These are phyloP conservation scores for Ochotona curzoniae DNA, from an alignment of 2,113 vertebrate genomes.

Conservation along the genomic window DNA sequence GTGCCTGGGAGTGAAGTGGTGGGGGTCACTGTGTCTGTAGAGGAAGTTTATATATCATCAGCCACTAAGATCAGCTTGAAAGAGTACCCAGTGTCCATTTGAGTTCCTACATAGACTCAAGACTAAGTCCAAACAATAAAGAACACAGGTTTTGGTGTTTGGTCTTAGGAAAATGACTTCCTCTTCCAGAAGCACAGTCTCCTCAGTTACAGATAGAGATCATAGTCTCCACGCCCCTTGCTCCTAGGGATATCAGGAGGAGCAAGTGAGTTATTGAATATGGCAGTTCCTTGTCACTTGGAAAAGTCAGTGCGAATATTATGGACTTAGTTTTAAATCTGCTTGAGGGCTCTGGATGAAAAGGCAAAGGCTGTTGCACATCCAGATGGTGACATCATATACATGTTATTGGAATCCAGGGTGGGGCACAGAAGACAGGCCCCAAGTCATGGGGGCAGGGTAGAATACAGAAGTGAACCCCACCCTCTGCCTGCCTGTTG, in stretches of 20 bases:
- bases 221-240: not conserved
- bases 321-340: conserved; percentile 53
- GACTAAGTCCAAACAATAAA: not conserved
- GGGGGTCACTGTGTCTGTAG: not conserved
- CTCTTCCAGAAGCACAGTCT: not conserved
- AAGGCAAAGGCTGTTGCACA: conserved; percentile 13
- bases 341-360: conserved; percentile 26
- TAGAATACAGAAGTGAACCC: not conserved
- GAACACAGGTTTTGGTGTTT: not conserved
- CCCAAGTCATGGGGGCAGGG: not conserved
- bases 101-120: not conserved
- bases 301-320: not conserved
- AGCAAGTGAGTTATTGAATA: not conserved
- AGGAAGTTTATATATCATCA: not conserved
- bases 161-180: not conserved
- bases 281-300: not conserved
- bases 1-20: too few species aligned
- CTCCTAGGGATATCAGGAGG: not conserved
- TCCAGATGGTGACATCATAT: conserved; percentile 65
- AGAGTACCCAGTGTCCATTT: not conserved
- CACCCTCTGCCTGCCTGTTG: conserved; percentile 14
- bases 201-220: not conserved
- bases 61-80: not conserved
- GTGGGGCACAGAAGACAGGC: conserved; percentile 28
- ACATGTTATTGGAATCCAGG: conserved; percentile 33